Evolutionary conservation across 2,797 vertebrate species (phyloP).

Genomic region (Oryzias sinensis): DNA sequence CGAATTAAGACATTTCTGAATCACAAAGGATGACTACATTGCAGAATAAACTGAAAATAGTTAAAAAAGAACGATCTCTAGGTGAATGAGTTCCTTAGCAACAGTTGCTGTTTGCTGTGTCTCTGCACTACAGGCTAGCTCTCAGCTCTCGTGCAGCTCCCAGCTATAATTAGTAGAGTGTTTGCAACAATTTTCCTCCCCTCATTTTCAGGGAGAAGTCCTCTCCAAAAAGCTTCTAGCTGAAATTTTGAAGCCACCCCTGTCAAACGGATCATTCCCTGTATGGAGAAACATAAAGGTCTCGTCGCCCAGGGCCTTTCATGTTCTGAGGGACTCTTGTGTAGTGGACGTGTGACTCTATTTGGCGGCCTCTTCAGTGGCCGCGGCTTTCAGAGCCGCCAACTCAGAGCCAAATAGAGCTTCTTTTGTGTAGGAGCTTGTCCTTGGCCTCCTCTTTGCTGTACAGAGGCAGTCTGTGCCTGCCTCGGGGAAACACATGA

Average conservation of each 20-base stretch:
- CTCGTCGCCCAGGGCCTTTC: constrained; percentile 48
- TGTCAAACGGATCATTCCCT: constrained; percentile 36
- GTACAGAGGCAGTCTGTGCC: constrained; percentile 80
- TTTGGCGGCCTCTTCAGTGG: constrained; percentile 41
- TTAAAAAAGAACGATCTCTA: constrained; percentile 11
- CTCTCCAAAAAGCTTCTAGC: constrained; percentile 22
- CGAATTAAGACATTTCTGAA: not conserved
- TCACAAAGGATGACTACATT: constrained; percentile 7
- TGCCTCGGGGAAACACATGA: constrained; percentile 70
- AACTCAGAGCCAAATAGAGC: constrained; percentile 58
- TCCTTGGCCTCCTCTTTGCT: constrained; percentile 51
- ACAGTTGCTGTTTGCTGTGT: constrained; percentile 65
- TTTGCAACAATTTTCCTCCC: constrained; percentile 47
- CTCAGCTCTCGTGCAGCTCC: constrained; percentile 50
- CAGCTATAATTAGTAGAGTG: constrained; percentile 65
- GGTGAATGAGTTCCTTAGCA: constrained; percentile 52
- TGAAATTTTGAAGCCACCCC: constrained; percentile 13
- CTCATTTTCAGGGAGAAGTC: constrained; percentile 38
- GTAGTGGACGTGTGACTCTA: constrained; percentile 47
- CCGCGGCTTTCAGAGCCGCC: constrained; percentile 53
- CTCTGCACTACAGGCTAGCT: constrained; percentile 20
- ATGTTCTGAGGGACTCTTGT: constrained; percentile 51
- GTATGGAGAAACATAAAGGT: constrained; percentile 51
- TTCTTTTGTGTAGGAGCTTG: constrained; percentile 68
- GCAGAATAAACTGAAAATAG: not conserved